Base-by-base conservation (phyloP, 1,140 invertebrate species). In the Atta texana region DNA sequence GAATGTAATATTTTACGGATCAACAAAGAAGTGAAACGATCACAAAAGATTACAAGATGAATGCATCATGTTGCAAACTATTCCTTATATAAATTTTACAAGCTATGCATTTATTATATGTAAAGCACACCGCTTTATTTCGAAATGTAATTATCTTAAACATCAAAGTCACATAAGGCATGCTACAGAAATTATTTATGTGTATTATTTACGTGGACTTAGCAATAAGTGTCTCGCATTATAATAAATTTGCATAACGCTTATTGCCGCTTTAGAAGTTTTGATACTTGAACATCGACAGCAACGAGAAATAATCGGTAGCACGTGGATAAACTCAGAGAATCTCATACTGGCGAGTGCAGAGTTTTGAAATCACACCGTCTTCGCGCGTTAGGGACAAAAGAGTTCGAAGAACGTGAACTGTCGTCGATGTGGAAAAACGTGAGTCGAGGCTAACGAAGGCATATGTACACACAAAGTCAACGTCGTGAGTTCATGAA, bases 401-500 rank as follows among this genome's bases (percentile, higher is more conserved):
- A 81, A 71, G 34, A 10, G 14, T 21, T 53, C 44, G 28, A 39
- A 14, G 39, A 86, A 90, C 87, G 84, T 85, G 80, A 85, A 89
- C 63, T 87, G 66, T 51, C 88, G 84, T 85, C 86, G 68, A 87
- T 90, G 86, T 89, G 88, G 80, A 64, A 86, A 88, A 85, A 88
- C 78, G 87, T 68, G 86, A 82, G 64, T 66, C 78, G 85, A 81
- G 76, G 68, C 88, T 90, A 90, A 90, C 89, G 89, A 90, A 90
- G 88, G 86, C 75, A 87, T 81, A 72, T 85, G 88, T 90, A 90
- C 76, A 90, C 75, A 90, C 75, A 71, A 85, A 84, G 88, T 90
- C 88, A 76, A 90, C 84, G 86, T 85, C 88, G 80, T 85, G 89
- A 90, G 89, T 90, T 90, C 89, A 81, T 86, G 89, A 87, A 85